Evolutionary conservation across 2,888 invertebrate genomes (phyloP), one percentile per base, ranked within the genome.

Genomic region (Ormyrus rosae): DNA sequence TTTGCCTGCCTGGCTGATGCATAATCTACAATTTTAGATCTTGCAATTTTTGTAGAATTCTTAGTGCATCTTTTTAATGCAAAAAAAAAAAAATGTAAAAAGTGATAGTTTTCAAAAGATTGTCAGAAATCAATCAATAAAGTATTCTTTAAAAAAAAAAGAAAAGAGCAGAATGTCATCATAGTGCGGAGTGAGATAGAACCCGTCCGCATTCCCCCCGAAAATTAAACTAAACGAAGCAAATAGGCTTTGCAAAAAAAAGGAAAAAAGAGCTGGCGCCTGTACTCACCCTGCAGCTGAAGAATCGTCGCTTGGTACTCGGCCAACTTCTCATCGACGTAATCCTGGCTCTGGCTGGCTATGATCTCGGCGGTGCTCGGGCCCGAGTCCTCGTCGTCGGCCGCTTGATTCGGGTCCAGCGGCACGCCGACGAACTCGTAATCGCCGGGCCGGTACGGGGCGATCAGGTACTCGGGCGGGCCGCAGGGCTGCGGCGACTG

Each of bases 221-320:
- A 34, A 34, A 34, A 34, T 34, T 34, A 2, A 34, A 4, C 34
- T 1, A 34, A 34, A 34, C 34, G 34, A 34, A 34, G 34, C 34
- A 4, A 34, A 19, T 3, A 34, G 60, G 34, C 6, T 10, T 11
- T 13, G 19, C n/a, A 0, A 45, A 55, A 53, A 1, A 50, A 10
- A 45, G 10, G 3, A 0, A 9, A 9, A 45, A 60, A 46, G 13
- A 69, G 65, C 19, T 19, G 34, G 34, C 34, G 34, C 34, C 34
- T 34, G 61, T 6, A 87, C 87, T 88, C 80, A 90, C 90, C 90
- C 94, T 97, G 97, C 87, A 97, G 92, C 90, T 96, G 94, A 88
- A 96, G 95, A 91, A 98, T 98, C 53, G 97, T 97, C 83, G 96
- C 95, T 91, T 97, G 97, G 91, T 97, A 98, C 92, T 98, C 97